These are phyloP conservation scores for Beris morrisii DNA, from an alignment of 2,888 invertebrate species.

Conservation along the genomic window DNA sequence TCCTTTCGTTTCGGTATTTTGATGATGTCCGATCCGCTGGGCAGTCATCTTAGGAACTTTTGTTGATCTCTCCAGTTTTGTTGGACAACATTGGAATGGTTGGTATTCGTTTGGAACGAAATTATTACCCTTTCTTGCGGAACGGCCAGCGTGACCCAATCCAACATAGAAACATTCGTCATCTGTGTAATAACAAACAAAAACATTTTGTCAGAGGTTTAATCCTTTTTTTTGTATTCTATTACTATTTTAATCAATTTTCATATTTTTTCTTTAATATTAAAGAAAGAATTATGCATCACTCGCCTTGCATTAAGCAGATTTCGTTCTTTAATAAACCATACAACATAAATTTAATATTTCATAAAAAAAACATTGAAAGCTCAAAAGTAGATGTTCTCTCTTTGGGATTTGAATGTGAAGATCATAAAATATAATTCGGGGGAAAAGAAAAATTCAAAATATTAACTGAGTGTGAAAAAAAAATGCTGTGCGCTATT, in stretches of 20 bases:
- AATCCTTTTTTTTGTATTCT: slow-evolving; percentile 35
- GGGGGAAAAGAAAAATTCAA: slow-evolving; percentile 10
- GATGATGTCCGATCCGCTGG: slow-evolving; percentile 53
- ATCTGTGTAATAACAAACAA: slow-evolving; percentile 77
- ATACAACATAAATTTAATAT: slow-evolving; percentile 29
- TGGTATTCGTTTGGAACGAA: slow-evolving; percentile 68
- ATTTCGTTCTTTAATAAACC: slow-evolving; percentile 5
- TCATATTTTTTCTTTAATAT: slow-evolving; percentile 4
- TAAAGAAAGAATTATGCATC: slow-evolving; percentile 17
- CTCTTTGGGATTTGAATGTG: slow-evolving; percentile 23
- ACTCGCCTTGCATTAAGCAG: slow-evolving; percentile 15
- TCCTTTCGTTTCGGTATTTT: slow-evolving; percentile 41
- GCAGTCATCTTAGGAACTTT: slow-evolving; percentile 77
- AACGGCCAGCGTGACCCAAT: slow-evolving; percentile 75
- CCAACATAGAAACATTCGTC: slow-evolving; percentile 97
- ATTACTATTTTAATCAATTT: slow-evolving; percentile 31
- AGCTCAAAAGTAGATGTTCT: slow-evolving; percentile 17
- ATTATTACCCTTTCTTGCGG: slow-evolving; percentile 53
- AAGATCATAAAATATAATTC: not conserved
- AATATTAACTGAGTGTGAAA: slow-evolving; percentile 3
- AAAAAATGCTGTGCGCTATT: slow-evolving; percentile 8
- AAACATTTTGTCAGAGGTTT: slow-evolving; percentile 79
- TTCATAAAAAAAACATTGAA: slow-evolving; percentile 13
- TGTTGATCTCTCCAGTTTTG: slow-evolving; percentile 76
- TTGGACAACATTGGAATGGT: slow-evolving; percentile 92